Evolutionary conservation across 2,797 vertebrate genomes (phyloP), one percentile per base, ranked within the genome.

Genomic region (Leucoraja ocellata): DNA sequence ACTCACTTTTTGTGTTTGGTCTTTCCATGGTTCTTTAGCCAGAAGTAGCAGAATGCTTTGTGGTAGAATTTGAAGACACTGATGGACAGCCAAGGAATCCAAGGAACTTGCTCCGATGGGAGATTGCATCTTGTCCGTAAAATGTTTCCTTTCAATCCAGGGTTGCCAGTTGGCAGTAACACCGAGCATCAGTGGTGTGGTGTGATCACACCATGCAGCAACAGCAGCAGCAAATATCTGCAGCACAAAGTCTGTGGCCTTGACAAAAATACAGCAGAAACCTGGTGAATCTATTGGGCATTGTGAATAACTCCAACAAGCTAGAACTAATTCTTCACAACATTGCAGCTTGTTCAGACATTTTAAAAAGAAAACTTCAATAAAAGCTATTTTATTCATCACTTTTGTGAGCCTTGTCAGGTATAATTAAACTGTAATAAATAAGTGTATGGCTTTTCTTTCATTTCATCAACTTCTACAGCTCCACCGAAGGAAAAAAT

Each of bases 1-100:
- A 74, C 94, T 95, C 93, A 98, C 98, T 97, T 99, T 99, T 93
- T 97, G 96, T 28, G 95, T 96, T 91, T 98, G 97, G 46, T 96
- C 95, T 94, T 97, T 98, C 99, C 99, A 99, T 0, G 98, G 98
- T 80, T 99, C 98, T 95, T 98, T 99, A 93, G 95, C 94, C 93
- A 99, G 95, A 18, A 99, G 96, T 80, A 96, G 95, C 6, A 94
- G 95, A 95, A 99, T 95, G 94, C 98, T 98, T 91, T 94, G 96
- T 73, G 98, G 95, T 94, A 99, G 93, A n/a, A 96, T 97, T 93
- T 96, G 95, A 93, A 98, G 93, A 94, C 96, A 96, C 93, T 96
- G 97, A 0, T 96, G 95, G 94, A 98, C 94, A 58, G 95, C 94
- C 73, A 94, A 39, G 14, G 96, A 96, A 0, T 96, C 94, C 88